These are phyloP conservation scores for Trichoplax adhaerens DNA, from an alignment of 37 sponge, comb jelly and placozoan genomes.

Conservation along the genomic window DNA sequence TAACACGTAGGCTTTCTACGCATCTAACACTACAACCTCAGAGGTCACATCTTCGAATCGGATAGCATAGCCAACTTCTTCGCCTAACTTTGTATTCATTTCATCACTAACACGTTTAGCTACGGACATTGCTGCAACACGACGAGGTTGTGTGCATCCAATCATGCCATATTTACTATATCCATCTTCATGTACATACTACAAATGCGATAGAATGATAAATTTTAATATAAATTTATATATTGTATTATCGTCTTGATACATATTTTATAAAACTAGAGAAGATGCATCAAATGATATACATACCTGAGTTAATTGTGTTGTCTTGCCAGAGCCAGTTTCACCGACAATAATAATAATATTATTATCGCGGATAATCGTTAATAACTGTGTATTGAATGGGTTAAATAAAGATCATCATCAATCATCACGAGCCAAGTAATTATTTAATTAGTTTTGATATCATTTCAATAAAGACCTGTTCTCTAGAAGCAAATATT, in stretches of 20 bases:
- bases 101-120: constrained; percentile 97
- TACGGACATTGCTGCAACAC: constrained; percentile 99
- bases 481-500: constrained; percentile 74
- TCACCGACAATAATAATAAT: constrained; percentile 96
- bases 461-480: constrained; percentile 14
- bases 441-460: not conserved
- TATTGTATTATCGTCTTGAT: too few species aligned
- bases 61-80: constrained; percentile 93
- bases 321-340: constrained; percentile 97
- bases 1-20: not conserved
- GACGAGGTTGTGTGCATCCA: constrained; percentile 98
- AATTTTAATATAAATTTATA: not conserved
- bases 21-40: constrained; percentile 23
- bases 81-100: constrained; percentile 68
- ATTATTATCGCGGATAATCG: constrained; percentile 78
- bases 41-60: constrained; percentile 96
- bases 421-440: not conserved
- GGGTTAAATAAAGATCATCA: not conserved
- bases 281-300: too few species aligned
- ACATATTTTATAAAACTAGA: too few species aligned
- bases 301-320: constrained; percentile 86
- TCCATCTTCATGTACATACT: constrained; percentile 94
- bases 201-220: not conserved
- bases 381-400: constrained; percentile 38
- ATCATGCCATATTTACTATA: constrained; percentile 77